phyloP scores from a whole-genome alignment of 2,113 vertebrate species.

The Dromas ardeola region DNA sequence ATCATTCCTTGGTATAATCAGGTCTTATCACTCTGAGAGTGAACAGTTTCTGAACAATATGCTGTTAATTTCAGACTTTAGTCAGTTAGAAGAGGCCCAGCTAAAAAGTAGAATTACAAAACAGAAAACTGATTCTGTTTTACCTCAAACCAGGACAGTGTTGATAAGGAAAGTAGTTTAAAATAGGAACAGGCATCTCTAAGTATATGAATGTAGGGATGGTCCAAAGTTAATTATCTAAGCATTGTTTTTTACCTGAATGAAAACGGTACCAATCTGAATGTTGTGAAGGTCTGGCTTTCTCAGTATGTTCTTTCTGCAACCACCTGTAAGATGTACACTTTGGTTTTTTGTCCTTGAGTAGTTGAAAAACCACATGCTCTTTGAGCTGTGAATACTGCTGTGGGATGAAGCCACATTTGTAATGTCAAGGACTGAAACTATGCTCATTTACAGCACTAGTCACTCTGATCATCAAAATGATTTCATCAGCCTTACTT shows the following conservation, averaged over 20 bases:
- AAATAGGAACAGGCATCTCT: not conserved
- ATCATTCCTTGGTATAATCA: too few relatives aligned
- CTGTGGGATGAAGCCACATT: not conserved
- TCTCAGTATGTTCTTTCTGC: not conserved
- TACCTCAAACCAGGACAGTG: too few relatives aligned
- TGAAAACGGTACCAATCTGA: not conserved
- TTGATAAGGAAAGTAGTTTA: not conserved
- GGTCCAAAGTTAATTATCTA: not conserved
- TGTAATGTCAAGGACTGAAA: not conserved
- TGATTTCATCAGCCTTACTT: not conserved
- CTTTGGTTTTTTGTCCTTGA: not conserved
- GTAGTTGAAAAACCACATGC: not conserved
- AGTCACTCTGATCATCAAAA: not conserved
- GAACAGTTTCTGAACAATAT: too few relatives aligned
- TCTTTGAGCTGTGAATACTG: not conserved
- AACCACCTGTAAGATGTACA: rapidly evolving
- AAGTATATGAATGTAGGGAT: too few relatives aligned
- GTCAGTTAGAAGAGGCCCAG: too few relatives aligned
- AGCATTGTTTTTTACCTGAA: not conserved
- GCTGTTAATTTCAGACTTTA: too few relatives aligned
- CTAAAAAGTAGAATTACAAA: too few relatives aligned
- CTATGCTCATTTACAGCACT: not conserved
- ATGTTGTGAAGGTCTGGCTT: not conserved
- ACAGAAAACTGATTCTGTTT: too few relatives aligned
- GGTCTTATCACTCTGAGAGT: too few relatives aligned